Evolutionary conservation across 1,140 invertebrate genomes (phyloP).

Genomic region (Ericerus pela): DNA sequence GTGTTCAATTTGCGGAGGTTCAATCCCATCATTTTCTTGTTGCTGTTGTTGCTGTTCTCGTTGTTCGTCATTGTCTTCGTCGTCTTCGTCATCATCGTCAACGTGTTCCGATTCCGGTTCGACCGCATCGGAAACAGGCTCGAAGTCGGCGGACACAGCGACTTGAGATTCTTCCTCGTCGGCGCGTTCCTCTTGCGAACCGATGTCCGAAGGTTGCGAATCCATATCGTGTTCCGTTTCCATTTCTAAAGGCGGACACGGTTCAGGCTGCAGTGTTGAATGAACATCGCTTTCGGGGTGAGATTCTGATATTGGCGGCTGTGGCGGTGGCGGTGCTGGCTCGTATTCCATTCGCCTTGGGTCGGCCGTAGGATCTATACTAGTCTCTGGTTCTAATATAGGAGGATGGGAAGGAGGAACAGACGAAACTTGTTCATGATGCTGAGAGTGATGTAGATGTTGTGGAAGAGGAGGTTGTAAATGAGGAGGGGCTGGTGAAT

Average conservation of each 20-base stretch:
- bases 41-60: too few relatives aligned
- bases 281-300: too few relatives aligned
- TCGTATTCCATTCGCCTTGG: not conserved
- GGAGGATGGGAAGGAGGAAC: slow-evolving; percentile 10
- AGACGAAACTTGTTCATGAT: slow-evolving; percentile 14
- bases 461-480: not conserved
- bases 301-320: not conserved
- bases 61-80: not conserved
- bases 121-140: too few relatives aligned
- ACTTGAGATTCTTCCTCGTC: not conserved
- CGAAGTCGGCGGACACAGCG: not conserved
- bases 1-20: too few relatives aligned
- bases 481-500: not conserved
- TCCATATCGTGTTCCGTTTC: not conserved
- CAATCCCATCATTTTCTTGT: too few relatives aligned
- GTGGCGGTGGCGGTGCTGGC: not conserved
- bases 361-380: too few relatives aligned
- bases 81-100: not conserved
- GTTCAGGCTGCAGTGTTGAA: slow-evolving; percentile 5
- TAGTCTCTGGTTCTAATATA: slow-evolving; percentile 15
- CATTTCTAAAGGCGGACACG: not conserved
- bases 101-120: not conserved
- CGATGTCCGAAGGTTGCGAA: not conserved
- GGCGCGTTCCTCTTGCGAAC: slow-evolving; percentile 6
- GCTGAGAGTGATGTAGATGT: slow-evolving; percentile 10